Base-by-base conservation (phyloP, 2,888 invertebrate species). In the Plemyria rubiginata region DNA sequence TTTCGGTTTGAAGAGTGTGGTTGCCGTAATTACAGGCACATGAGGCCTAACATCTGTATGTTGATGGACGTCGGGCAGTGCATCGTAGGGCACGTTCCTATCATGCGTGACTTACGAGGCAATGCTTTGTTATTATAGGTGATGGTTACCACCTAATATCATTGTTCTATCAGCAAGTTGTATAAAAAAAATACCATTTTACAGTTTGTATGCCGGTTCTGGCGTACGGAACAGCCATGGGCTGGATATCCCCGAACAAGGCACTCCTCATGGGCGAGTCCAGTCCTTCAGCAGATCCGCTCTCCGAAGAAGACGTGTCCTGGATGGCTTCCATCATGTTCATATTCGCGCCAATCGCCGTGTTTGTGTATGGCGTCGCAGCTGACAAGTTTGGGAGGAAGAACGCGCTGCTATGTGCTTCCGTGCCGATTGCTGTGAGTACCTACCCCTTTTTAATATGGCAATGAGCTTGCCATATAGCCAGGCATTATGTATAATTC, bases 261-360 rank as follows among this genome's bases (percentile, higher is more conserved):
- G 87, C 86, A 0, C 77, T 92, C 0, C 86, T 94, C 4, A 89
- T 92, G 84, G 87, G 93, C 0, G 79, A 82, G 0, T 56, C 70
- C 0, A 85, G 92, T 0, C 93, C 94, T 0, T 82, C 93, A 0
- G 75, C 74, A 11, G 56, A 70, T 0, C 86, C 90, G 0, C 70
- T 93, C 0, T 79, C 88, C 0, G 87, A 92, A 65, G 90, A 91
- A 62, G 88, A 93, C 32, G 85, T 93, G 0, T 93, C 94, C 0
- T 94, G 94, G 93, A 88, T 94, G 82, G 94, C 94, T 0, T 94
- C 94, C 2, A 86, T 94, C 54, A 92, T 94, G 84, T 94, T 94
- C 68, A 87, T 94, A 41, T 94, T 94, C 48, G 94, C 94, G 0
- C 90, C 94, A 0, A 80, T 92, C 9, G 94, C 94, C 0, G 94